Percentiles rank a stretch among this genome's conserved stretches.
Evolutionary conservation across 2,888 invertebrate species (phyloP).

Genomic region (Rhabditoides inermis): DNA sequence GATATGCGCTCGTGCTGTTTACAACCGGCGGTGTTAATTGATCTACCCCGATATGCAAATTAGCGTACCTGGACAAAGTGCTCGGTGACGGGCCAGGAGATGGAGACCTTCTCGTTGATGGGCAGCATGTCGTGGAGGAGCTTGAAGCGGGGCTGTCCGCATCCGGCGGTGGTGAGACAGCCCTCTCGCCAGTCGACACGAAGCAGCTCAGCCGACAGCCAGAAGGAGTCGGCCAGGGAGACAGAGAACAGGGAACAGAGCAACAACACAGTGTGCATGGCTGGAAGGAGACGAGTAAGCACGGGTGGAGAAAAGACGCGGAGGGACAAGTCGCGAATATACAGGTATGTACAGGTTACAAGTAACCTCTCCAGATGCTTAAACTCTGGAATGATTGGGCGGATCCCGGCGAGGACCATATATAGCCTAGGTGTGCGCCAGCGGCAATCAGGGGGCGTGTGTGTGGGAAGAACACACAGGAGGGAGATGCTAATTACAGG

Average conservation of each 20-base stretch:
- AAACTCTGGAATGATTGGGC: background rate
- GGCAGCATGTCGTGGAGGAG: conserved; percentile 25
- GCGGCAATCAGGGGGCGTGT: too few species aligned
- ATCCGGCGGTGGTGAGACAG: conserved; percentile 41
- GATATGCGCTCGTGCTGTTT: too few species aligned
- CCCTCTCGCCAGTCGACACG: conserved; percentile 40
- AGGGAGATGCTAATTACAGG: background rate
- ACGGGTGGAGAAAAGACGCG: background rate
- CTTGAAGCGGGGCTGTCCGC: conserved; percentile 40
- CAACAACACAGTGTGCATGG: conserved; percentile 3
- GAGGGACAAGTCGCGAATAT: background rate
- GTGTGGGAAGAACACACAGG: too few species aligned
- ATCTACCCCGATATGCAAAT: too few species aligned
- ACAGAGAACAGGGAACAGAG: conserved; percentile 1
- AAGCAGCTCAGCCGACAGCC: conserved; percentile 42
- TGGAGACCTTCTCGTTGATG: conserved; percentile 23
- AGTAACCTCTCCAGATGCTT: too few species aligned
- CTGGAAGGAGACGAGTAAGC: background rate
- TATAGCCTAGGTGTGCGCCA: too few species aligned
- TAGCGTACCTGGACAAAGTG: conserved; percentile 28
- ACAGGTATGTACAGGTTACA: too few species aligned
- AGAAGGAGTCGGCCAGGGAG: conserved; percentile 21
- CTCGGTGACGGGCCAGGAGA: conserved; percentile 34
- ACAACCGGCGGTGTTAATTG: too few species aligned
- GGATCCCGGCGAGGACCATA: too few species aligned